These are phyloP conservation scores for Indicator indicator DNA, from an alignment of 2,113 vertebrate genomes.

Conservation along the genomic window DNA sequence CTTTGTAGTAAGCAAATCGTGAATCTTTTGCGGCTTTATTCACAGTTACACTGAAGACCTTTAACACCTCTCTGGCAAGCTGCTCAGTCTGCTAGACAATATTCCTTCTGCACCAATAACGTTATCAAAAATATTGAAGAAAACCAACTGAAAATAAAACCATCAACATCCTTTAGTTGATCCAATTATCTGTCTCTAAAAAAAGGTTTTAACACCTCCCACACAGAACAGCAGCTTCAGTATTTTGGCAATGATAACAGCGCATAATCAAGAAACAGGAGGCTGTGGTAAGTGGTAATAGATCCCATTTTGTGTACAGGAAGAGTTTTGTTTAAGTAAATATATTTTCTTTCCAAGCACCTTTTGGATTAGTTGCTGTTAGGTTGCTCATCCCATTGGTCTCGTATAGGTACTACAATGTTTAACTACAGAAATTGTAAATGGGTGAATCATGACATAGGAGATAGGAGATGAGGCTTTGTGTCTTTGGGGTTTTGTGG, in stretches of 20 bases:
- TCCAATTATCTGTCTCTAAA: slow-evolving; percentile 76
- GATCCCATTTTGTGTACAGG: slow-evolving; percentile 21
- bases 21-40: not conserved
- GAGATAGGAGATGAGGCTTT: not conserved
- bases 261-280: slow-evolving; percentile 56
- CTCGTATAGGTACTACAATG: not conserved
- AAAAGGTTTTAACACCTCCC: slow-evolving; percentile 75
- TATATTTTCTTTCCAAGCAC: not conserved
- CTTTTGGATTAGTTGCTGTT: slow-evolving; percentile 4
- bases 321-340: not conserved
- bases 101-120: not conserved
- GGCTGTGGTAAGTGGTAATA: slow-evolving; percentile 42
- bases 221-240: slow-evolving; percentile 66
- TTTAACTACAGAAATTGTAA: not conserved
- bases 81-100: not conserved
- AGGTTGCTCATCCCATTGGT: slow-evolving; percentile 9
- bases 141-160: slow-evolving; percentile 67
- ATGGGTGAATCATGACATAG: not conserved
- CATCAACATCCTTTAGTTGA: slow-evolving; percentile 48
- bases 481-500: not conserved
- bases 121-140: slow-evolving; percentile 36
- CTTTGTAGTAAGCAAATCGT: not conserved
- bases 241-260: slow-evolving; percentile 63
- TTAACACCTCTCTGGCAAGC: slow-evolving; percentile 1
- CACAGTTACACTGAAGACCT: not conserved